Percentiles rank a stretch among this genome's conserved stretches.
These are phyloP conservation scores for Anas platyrhynchos DNA, from an alignment of 2,113 vertebrate genomes.

Conservation along the genomic window DNA sequence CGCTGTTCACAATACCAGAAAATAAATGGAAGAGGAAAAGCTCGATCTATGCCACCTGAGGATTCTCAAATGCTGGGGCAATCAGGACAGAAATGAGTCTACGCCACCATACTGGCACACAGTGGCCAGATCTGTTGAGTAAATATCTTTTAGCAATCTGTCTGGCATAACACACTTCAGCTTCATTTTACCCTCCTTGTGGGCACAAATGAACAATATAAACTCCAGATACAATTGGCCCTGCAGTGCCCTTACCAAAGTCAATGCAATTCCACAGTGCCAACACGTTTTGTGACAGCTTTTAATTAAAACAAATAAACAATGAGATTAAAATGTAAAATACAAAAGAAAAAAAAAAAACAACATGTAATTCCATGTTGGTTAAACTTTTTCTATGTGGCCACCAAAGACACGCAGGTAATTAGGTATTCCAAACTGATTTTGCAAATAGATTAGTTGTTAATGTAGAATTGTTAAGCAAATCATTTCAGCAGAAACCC, in stretches of 20 bases:
- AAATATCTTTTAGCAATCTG: not conserved
- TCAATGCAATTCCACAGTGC: not conserved
- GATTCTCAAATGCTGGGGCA: not conserved
- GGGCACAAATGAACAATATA: not conserved
- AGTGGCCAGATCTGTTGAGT: not conserved
- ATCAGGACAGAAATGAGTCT: not conserved
- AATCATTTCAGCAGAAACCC: conserved; percentile 59
- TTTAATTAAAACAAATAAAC: conserved; percentile 50
- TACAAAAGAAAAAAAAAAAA: not conserved
- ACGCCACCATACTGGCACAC: not conserved
- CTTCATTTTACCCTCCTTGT: not conserved
- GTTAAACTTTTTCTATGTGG: not conserved
- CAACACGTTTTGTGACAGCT: not conserved
- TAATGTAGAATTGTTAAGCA: conserved; percentile 60
- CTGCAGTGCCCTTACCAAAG: conserved; percentile 13
- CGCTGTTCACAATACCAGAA: not conserved
- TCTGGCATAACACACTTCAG: not conserved
- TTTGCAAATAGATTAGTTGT: conserved; percentile 57
- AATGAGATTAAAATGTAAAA: conserved; percentile 15
- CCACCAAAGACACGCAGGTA: not conserved
- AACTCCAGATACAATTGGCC: not conserved
- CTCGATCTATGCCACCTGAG: not conserved
- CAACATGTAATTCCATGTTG: not conserved
- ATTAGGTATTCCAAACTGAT: conserved; percentile 58
- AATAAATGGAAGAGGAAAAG: not conserved